Percentiles rank a stretch among this genome's conserved stretches.
These are phyloP conservation scores for Bombylius discolor DNA, from an alignment of 2,888 invertebrate genomes.

Conservation along the genomic window DNA sequence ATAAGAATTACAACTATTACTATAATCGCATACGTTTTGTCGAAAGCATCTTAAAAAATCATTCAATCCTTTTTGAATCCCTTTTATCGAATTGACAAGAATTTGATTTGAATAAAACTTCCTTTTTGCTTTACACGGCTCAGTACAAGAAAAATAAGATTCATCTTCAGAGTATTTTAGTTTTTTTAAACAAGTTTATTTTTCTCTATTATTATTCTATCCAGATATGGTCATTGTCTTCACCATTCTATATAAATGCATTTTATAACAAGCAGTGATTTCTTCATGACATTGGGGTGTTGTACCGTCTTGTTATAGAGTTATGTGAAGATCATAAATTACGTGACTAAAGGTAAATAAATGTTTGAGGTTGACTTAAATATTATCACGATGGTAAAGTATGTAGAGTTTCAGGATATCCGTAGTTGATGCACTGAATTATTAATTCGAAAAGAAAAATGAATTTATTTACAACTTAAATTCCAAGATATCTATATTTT, in stretches of 20 bases:
- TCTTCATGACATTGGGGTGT: neutral
- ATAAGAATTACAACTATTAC: too few relatives aligned
- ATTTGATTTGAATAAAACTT: neutral
- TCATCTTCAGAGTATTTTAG: neutral
- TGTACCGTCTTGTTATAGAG: neutral
- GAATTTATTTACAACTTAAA: too few relatives aligned
- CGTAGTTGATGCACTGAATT: neutral
- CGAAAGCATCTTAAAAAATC: neutral
- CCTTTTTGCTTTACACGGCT: neutral
- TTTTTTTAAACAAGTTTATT: neutral
- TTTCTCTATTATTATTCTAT: neutral
- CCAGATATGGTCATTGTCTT: neutral
- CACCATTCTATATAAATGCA: too few relatives aligned
- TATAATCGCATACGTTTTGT: too few relatives aligned
- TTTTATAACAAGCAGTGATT: neutral
- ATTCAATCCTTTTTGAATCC: slow-evolving; percentile 1
- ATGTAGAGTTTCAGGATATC: neutral
- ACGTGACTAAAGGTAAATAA: slow-evolving; percentile 10
- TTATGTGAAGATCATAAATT: slow-evolving; percentile 5
- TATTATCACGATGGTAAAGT: slow-evolving; percentile 5
- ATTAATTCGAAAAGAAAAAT: neutral
- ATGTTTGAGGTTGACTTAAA: slow-evolving; percentile 9
- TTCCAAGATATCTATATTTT: too few relatives aligned
- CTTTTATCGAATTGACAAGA: neutral
- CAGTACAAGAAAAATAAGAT: neutral